Conservation (phyloP, 2,888 invertebrate genomes). For the Octodonta nipae region DNA sequence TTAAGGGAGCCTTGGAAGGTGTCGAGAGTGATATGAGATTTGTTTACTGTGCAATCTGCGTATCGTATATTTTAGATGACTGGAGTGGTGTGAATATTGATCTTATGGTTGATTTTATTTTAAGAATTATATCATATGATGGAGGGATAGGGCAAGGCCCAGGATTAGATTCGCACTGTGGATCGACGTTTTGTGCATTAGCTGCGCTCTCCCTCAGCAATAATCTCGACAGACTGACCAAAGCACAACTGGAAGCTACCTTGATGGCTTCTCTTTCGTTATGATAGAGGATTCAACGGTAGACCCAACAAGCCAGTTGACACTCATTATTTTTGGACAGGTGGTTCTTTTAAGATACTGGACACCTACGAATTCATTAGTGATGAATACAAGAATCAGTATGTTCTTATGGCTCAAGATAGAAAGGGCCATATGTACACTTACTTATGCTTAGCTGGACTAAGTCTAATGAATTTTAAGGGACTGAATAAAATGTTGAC, state of each 20-base stretch:
- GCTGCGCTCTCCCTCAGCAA: slow-evolving; percentile 79
- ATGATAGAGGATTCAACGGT: slow-evolving; percentile 75
- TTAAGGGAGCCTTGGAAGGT: slow-evolving; percentile 67
- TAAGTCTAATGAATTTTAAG: slow-evolving; percentile 66
- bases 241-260: slow-evolving; percentile 50
- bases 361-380: slow-evolving; percentile 38
- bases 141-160: slow-evolving; percentile 80
- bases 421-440: slow-evolving; percentile 81
- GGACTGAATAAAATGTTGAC: slow-evolving; percentile 66
- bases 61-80: slow-evolving; percentile 81
- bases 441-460: slow-evolving; percentile 73
- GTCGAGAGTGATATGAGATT: slow-evolving; percentile 93
- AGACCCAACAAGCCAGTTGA: slow-evolving; percentile 93
- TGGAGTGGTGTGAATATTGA: slow-evolving; percentile 76
- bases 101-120: slow-evolving; percentile 64
- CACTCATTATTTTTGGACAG: slow-evolving; percentile 98
- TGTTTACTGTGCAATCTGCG: slow-evolving; percentile 88
- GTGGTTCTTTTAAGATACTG: slow-evolving; percentile 79
- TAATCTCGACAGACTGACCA: slow-evolving; percentile 42
- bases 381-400: slow-evolving; percentile 50
- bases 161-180: slow-evolving; percentile 87
- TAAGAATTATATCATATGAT: slow-evolving; percentile 79
- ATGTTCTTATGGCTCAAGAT: slow-evolving; percentile 76
- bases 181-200: slow-evolving; percentile 94
- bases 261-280: slow-evolving; percentile 72